Evolutionary conservation across 2,113 vertebrate species (phyloP), one percentile per base, ranked within the genome.

Genomic region (Spizaetus ornatus): DNA sequence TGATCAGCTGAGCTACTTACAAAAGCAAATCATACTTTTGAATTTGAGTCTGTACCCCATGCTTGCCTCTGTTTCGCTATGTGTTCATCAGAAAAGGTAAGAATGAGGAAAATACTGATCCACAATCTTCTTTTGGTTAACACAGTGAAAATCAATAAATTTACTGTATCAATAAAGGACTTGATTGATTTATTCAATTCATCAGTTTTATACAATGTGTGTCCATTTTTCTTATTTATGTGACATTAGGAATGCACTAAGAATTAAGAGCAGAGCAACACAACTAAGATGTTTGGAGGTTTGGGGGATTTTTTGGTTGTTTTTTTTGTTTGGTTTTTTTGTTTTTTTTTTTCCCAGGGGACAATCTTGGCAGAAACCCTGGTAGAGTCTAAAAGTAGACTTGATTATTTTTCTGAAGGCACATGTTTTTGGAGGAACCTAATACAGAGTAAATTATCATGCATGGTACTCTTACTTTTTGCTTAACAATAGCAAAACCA

Each of bases 291-390:
- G 11, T 59, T 63, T 25, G 16, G 11, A n/a, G 15, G 13, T 2
- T 36, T 19, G 19, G 10, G 27, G 12, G 15, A 2, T 10, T 21
- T 31, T 16, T 32, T 45, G 43, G 43, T 9, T 11, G 17, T 3
- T 13, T 27, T 40, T 19, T 25, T 48, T 23, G 22, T 8, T 50
- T 50, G 13, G 0, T 26, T 52, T 3, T 36, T 7, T 70, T 9
- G 38, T 38, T 38, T 38, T 38, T 38, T 36, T 27, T 13, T 50
- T 0, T 32, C 6, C 8, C 1, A 65, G 7, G 0, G 0, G 16
- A 38, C 4, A 52, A 7, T 61, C 23, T 55, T 59, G 18, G 13
- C 55, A 80, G 34, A 91, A 96, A 47, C 19, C 5, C 6, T 45
- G 58, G 9, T 71, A 19, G 22, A 26, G 40, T 38, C 36, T n/a